Evolutionary conservation across 2,888 invertebrate genomes (phyloP), one percentile per base, ranked within the genome.

Genomic region (Listrodromus nycthemerus): DNA sequence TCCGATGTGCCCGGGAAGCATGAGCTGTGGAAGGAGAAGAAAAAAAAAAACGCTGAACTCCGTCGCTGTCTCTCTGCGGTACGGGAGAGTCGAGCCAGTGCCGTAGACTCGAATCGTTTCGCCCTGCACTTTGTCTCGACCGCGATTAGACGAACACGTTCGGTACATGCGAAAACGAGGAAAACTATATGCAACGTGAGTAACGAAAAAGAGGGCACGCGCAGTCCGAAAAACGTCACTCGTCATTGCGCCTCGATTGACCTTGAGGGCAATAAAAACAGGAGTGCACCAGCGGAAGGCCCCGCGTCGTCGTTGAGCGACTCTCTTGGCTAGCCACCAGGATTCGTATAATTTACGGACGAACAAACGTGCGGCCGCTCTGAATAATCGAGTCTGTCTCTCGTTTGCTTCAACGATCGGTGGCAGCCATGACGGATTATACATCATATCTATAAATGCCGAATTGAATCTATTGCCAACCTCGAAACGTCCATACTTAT

Each of bases 251-350:
- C 77, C 48, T 70, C 75, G 65, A 41, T 77, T 85, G 88, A 88
- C 89, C 89, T 88, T 88, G 88, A 73, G 30, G 71, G 69, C 75
- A 77, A 84, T 86, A 88, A 86, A 88, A 86, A 87, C 87, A 87
- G 65, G 48, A 75, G 78, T 21, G 65, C 61, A 77, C 63, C 69
- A 73, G 76, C 65, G 70, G 52, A 70, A 52, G 69, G 50, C 55
- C 33, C 73, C 50, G 19, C 33, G 50, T 30, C 61, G 24, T 71
- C 75, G 55, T 66, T 50, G 73, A 63, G 41, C 30, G 67, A 55
- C 45, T 73, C 73, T 81, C 58, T 85, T 86, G 86, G 86, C 85
- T 45, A 37, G 30, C 78, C 77, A 85, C 86, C 86, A 86, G 84
- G 67, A 82, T 83, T 78, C 77, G 66, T 79, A 76, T 86, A 84